Evolutionary conservation across 2,113 vertebrate genomes (phyloP), one percentile per base, ranked within the genome.

Genomic region (Odontophorus gujanensis): DNA sequence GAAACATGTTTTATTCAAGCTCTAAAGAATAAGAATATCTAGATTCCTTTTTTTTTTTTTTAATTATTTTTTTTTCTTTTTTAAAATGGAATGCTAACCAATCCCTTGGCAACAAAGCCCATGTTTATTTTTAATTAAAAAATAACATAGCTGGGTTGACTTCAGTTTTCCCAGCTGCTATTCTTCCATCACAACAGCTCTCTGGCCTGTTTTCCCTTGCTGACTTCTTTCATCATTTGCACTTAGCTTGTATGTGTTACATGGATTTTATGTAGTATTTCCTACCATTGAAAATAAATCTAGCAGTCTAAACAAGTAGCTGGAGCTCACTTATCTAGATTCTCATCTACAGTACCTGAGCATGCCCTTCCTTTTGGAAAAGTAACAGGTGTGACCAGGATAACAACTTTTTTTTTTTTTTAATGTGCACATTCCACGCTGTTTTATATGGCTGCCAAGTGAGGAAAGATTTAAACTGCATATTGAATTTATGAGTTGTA

Each of bases 71-170:
- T 13, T 16, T 15, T 26, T 18, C 18, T 9, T 10, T 40, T 58
- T 89, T 50, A 18, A 28, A 90, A 92, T 90, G 91, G 94, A 97
- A 97, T 96, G 96, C 88, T 97, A 96, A 96, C 95, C 81, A 96
- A 96, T 96, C 96, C 96, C 94, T 85, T 97, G 95, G 95, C 96
- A 96, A 93, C 96, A 95, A 98, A 96, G 42, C 43, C 63, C 51
- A 20, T 97, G 96, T 96, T 98, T 96, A 97, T 96, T 98, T 98
- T 97, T 97, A 96, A 97, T 98, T 97, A 97, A 97, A 97, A 97
- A 97, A 96, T 96, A 96, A 95, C 95, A 95, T 95, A 94, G 88
- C 78, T 95, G 96, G 86, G 92, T 97, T 96, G 95, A 96, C 95
- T 95, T 97, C 95, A 96, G 94, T 96, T 96, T 97, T 96, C 94